Base-by-base conservation (phyloP, 2,888 invertebrate species). In the Hydrotaea diabolus region DNA sequence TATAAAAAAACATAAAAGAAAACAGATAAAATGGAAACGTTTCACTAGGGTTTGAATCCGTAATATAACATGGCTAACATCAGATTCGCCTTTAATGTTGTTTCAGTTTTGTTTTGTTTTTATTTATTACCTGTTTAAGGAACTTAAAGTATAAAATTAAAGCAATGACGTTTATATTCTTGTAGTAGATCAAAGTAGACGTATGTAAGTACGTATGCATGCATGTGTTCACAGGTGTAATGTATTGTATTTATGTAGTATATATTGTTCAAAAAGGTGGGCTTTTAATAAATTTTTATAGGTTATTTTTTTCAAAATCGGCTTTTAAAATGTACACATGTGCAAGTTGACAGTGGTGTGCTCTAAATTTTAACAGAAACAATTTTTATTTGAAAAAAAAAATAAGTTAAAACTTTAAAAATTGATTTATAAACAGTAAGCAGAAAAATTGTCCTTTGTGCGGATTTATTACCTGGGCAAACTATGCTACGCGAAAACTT, bases 131-230 rank as follows among this genome's bases (percentile, higher is more conserved):
- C n/a, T n/a, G n/a, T 53, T 21, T 55, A 72, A 83, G 79, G 83
- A 83, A 83, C 83, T 83, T n/a, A 83, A 83, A 76, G 76, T 79
- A 55, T 13, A 78, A 66, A 83, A 79, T 79, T 83, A 83, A 83
- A 83, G 83, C 83, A 78, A 55, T 74, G 57, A 46, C 8, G 2
- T 73, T 64, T 8, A 19, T 49, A 59, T 59, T 59, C 59, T 13
- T 23, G 23, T 59, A 23, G 59, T 59, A 59, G 55, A 55, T 55
- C 55, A 21, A 21, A 55, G 19, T 55, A 19, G 8, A 39, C 13
- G 4, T 39, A 39, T 1, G 49, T 49, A 49, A n/a, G 49, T 13
- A 49, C n/a, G 49, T n/a, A 15, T 49, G 49, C 7, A 49, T 49
- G n/a, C n/a, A 49, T 49, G 39, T 13, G n/a, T 49, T 5, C 13